Base-by-base conservation (phyloP, 1,140 invertebrate genomes). In the Drosophila albomicans region DNA sequence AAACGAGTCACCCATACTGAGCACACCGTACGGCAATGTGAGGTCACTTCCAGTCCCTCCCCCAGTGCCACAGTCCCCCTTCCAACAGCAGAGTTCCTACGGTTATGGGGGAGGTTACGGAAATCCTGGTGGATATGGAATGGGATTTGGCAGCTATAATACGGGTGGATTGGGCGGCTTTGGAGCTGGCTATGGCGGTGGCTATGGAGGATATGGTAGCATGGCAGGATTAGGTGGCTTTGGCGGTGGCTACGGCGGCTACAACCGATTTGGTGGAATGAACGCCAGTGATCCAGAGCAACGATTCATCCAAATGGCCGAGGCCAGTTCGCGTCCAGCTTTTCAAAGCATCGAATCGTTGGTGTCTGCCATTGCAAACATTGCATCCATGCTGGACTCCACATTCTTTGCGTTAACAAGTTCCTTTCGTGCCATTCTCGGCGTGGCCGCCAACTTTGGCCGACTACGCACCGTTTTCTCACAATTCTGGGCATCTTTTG, bases 361-460 rank as follows among this genome's bases (percentile, higher is more conserved):
- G 67, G 97, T 99, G 0, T 95, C 96, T 69, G 97, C 98, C 15
- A 97, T 99, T 90, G 96, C 96, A 25, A 98, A 98, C 52, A 95
- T 99, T 7, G 97, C 98, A 20, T 98, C 98, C 95, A 99, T 99
- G 97, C 93, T 99, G 32, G 98, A 99, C 88, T 99, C 98, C 11
- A 99, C 98, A 69, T 99, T 98, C 92, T 96, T 97, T 93, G 98
- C 98, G 15, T 95, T 99, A 80, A 97, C 98, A 10, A 98, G 96
- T 92, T 99, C 98, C 5, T 99, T 99, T 92, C 94, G 97, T 87
- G 98, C 98, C 48, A 97, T 99, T 76, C 93, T 99, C 38, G 97
- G 98, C 58, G 98, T 99, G 1, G 98, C 98, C 35, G 98, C 99
- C 76, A 98, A 99, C 93, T 96, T 99, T 93, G 96, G 96, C 4